phyloP scores from a whole-genome alignment of 1,140 invertebrate species.

The Aphelenchoides besseyi region DNA sequence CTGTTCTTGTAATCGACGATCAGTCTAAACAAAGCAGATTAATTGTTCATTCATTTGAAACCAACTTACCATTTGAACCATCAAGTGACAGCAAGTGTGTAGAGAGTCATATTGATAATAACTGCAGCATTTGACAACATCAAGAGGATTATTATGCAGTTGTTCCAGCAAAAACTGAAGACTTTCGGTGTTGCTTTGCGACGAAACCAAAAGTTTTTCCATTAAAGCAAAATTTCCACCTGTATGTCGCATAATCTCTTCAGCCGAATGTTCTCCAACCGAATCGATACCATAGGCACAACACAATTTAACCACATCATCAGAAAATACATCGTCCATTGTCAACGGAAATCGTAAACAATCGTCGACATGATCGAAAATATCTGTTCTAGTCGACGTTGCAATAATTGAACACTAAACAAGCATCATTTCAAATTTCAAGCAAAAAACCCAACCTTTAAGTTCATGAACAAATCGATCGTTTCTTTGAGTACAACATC shows the following conservation, averaged over 20 bases:
- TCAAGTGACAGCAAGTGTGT: neutral
- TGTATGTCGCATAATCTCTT: neutral
- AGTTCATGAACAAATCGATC: slow-evolving; percentile 12
- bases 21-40: neutral
- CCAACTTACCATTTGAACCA: neutral
- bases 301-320: slow-evolving; percentile 5
- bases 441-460: slow-evolving; percentile 16
- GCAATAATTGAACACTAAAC: slow-evolving; percentile 18
- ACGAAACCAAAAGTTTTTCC: slow-evolving; percentile 9
- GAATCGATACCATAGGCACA: neutral
- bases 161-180: slow-evolving; percentile 8
- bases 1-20: neutral
- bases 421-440: neutral
- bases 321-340: slow-evolving; percentile 5
- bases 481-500: slow-evolving; percentile 10
- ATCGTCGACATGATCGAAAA: slow-evolving; percentile 10
- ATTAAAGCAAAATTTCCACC: slow-evolving; percentile 21
- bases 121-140: neutral
- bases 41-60: too few relatives aligned
- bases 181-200: neutral
- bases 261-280: slow-evolving; percentile 5
- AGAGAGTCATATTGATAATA: slow-evolving; percentile 12
- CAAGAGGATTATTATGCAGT: neutral
- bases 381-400: neutral
- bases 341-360: neutral